Evolutionary conservation across 2,797 vertebrate genomes (phyloP).

Genomic region (Typhlichthys subterraneus): DNA sequence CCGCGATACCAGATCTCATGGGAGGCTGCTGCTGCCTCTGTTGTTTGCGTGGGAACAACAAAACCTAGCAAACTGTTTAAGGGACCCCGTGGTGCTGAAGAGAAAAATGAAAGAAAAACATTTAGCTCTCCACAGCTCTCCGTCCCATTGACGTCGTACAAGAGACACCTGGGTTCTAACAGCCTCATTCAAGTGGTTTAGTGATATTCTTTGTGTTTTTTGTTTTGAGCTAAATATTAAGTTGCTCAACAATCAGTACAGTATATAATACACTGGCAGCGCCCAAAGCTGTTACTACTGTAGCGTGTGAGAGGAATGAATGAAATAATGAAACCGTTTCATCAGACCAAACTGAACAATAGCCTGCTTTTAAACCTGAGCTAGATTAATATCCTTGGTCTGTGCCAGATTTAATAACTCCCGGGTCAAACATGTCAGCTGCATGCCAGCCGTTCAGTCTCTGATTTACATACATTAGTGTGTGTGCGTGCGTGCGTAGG

Average conservation of each 20-base stretch:
- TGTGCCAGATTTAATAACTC: too few species aligned
- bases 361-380: too few species aligned
- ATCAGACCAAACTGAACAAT: too few species aligned
- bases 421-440: too few species aligned
- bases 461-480: too few species aligned
- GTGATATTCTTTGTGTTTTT: neutral
- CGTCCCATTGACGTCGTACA: conserved; percentile 43
- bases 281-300: too few species aligned
- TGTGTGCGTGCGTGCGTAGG: too few species aligned
- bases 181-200: conserved; percentile 43
- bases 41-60: conserved; percentile 63
- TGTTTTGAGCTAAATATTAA: neutral
- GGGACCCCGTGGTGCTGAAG: conserved; percentile 55
- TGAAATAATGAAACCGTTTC: too few species aligned
- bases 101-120: conserved; percentile 53
- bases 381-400: too few species aligned
- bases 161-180: conserved; percentile 43
- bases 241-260: neutral
- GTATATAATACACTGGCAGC: too few species aligned
- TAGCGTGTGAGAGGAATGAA: too few species aligned
- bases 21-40: conserved; percentile 55
- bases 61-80: conserved; percentile 67
- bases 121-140: conserved; percentile 45
- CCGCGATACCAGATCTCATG: conserved; percentile 68
- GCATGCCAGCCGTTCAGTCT: too few species aligned